Percentiles rank a stretch among this genome's conserved stretches.
Conservation (phyloP, 2,797 vertebrate genomes). For the Leptatherina wallacei region DNA sequence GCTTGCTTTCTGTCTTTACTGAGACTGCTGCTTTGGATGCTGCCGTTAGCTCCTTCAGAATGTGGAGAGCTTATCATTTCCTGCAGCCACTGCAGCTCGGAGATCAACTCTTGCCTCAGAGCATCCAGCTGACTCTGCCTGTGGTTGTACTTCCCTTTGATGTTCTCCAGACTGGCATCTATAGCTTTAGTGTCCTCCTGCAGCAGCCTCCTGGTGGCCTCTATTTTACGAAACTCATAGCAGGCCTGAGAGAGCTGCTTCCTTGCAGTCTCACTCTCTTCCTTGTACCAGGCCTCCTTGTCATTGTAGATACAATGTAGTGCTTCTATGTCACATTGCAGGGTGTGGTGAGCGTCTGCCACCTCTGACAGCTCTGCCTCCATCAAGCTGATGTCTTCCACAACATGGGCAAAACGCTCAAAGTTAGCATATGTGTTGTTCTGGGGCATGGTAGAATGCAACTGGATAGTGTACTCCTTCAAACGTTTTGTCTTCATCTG, state of each 20-base stretch:
- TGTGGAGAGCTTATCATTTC: constrained; percentile 82
- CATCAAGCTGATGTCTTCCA: constrained; percentile 84
- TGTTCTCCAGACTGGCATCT: constrained; percentile 66
- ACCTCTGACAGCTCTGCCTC: constrained; percentile 78
- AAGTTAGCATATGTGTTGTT: constrained; percentile 92
- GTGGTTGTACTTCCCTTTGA: constrained; percentile 78
- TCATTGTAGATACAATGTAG: constrained; percentile 88
- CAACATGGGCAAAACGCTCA: constrained; percentile 85
- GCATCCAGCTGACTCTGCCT: constrained; percentile 84
- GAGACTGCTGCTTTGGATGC: constrained; percentile 68
- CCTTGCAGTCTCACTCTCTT: constrained; percentile 83
- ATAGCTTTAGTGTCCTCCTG: constrained; percentile 84
- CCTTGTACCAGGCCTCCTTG: constrained; percentile 91
- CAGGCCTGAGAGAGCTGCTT: constrained; percentile 88
- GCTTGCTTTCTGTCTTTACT: constrained; percentile 79
- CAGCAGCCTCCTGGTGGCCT: constrained; percentile 83
- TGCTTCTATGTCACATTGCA: constrained; percentile 88
- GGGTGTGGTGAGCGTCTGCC: constrained; percentile 67
- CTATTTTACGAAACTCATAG: constrained; percentile 86
- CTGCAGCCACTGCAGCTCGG: constrained; percentile 87
- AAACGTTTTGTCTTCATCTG: constrained; percentile 89
- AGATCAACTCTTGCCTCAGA: constrained; percentile 85
- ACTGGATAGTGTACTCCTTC: constrained; percentile 91
- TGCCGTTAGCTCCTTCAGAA: constrained; percentile 63
- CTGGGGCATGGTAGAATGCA: constrained; percentile 88